These are phyloP conservation scores for Actinia tenebrosa DNA, from an alignment of 64 coral and sea anemone species.

Conservation along the genomic window DNA sequence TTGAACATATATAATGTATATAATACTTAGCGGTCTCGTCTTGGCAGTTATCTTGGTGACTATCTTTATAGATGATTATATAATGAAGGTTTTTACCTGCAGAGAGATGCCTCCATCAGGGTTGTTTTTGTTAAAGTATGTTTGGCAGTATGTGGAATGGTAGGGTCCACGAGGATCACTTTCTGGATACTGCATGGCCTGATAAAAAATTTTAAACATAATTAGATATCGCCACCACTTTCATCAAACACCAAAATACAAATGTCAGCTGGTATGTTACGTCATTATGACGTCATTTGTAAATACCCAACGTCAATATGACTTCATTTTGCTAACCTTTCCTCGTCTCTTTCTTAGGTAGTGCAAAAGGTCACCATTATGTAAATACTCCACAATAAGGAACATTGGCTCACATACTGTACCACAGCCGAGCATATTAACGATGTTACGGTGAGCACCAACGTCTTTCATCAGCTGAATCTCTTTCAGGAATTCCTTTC, in stretches of 20 bases:
- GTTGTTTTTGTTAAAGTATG: constrained; percentile 10
- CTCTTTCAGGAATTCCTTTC: constrained; percentile 64
- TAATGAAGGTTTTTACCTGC: not conserved
- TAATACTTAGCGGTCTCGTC: no score
- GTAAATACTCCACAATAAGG: constrained; percentile 71
- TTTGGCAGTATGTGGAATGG: constrained; percentile 66
- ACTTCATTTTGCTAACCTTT: constrained; percentile 14
- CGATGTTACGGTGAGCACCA: constrained; percentile 77
- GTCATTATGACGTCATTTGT: no score
- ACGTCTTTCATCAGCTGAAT: constrained; percentile 91
- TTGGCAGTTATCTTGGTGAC: not conserved
- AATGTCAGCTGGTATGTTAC: not conserved
- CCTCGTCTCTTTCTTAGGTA: constrained; percentile 65
- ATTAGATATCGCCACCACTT: not conserved
- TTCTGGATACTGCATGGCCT: constrained; percentile 41
- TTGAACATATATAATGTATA: no score
- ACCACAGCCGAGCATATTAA: constrained; percentile 84
- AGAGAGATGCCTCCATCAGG: constrained; percentile 22
- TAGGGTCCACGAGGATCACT: constrained; percentile 47
- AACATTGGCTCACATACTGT: constrained; percentile 74
- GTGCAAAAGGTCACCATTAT: constrained; percentile 72
- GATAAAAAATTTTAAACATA: not conserved
- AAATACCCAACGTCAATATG: not conserved
- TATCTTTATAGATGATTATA: not conserved
- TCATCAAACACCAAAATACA: not conserved